These are phyloP conservation scores for Podarcis muralis DNA, from an alignment of 2,113 vertebrate genomes.

Conservation along the genomic window DNA sequence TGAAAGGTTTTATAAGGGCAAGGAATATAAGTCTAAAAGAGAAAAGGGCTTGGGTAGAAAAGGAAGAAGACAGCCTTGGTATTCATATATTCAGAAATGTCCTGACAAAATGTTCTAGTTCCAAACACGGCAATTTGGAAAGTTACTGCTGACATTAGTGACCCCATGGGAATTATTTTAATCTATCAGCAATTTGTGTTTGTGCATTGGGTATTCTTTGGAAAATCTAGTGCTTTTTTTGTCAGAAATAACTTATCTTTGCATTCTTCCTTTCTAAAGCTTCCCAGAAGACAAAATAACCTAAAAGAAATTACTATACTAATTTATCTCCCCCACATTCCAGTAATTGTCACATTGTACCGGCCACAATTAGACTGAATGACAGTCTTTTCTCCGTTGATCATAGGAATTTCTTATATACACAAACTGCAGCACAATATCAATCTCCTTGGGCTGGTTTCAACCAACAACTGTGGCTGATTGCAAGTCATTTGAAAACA, in stretches of 20 bases:
- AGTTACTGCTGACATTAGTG: constrained; percentile 40
- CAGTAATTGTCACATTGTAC: constrained; percentile 53
- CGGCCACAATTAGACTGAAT: constrained; percentile 45
- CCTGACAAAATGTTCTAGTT: constrained; percentile 50
- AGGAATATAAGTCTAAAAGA: neutral
- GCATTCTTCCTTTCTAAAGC: constrained; percentile 42
- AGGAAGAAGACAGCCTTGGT: neutral
- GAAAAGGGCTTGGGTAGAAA: neutral
- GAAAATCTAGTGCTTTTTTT: constrained; percentile 45
- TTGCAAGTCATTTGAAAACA: constrained; percentile 47
- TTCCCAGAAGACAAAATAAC: constrained; percentile 57
- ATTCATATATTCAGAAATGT: constrained; percentile 53
- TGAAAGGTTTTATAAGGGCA: neutral
- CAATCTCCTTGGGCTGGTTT: constrained; percentile 35
- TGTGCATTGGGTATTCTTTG: constrained; percentile 46
- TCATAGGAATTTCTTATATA: constrained; percentile 49
- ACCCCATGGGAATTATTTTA: constrained; percentile 70
- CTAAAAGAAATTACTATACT: constrained; percentile 56
- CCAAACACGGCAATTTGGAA: constrained; percentile 60
- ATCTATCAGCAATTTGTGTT: constrained; percentile 66
- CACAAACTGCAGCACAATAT: constrained; percentile 25
- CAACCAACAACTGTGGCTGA: constrained; percentile 57
- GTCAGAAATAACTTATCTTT: constrained; percentile 28
- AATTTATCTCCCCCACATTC: constrained; percentile 47
- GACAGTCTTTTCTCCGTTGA: constrained; percentile 60